These are phyloP conservation scores for Alaudala cheleensis DNA, from an alignment of 2,113 vertebrate species.

Conservation along the genomic window DNA sequence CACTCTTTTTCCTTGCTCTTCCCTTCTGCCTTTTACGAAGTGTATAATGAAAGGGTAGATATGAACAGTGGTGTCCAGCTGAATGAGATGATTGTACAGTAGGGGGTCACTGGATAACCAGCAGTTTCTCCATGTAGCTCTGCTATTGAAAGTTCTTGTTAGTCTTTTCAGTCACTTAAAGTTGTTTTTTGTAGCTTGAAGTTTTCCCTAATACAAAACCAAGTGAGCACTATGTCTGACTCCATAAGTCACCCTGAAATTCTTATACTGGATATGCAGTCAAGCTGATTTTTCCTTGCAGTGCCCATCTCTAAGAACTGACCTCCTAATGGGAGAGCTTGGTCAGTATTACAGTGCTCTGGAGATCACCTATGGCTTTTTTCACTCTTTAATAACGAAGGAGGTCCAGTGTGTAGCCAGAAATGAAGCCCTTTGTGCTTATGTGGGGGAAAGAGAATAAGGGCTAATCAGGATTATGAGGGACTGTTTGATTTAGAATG, in stretches of 20 bases:
- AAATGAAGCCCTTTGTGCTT: not conserved
- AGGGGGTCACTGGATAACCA: not conserved
- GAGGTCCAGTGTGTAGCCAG: not conserved
- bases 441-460: not conserved
- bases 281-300: not conserved
- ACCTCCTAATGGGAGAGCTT: not conserved
- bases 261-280: not conserved
- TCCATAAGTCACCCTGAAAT: not conserved
- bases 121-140: not conserved
- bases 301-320: not conserved
- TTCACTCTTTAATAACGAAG: not conserved
- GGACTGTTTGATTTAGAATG: not conserved
- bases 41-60: not conserved
- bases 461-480: not conserved
- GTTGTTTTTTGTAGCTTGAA: not conserved
- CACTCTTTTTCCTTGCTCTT: not conserved
- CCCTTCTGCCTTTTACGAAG: not conserved
- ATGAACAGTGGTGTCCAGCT: not conserved
- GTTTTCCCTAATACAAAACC: not conserved
- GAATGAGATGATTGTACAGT: not conserved
- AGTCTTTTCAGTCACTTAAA: not conserved
- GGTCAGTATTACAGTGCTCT: not conserved
- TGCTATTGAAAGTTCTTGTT: not conserved
- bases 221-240: not conserved
- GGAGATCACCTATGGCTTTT: not conserved